Base-by-base conservation (phyloP, 2,888 invertebrate genomes). In the Leptothorax acervorum region DNA sequence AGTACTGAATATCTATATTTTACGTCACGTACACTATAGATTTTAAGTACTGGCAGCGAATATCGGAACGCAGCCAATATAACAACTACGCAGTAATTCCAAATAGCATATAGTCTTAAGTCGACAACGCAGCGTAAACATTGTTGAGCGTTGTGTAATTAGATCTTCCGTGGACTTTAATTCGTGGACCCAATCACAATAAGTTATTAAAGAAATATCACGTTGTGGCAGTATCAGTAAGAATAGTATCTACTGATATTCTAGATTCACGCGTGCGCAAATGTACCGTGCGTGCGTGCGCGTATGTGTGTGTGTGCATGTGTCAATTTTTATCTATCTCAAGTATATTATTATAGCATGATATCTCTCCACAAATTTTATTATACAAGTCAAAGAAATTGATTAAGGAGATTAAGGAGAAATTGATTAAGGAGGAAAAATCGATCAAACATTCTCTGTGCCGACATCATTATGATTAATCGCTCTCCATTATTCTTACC, bases 61-160 rank as follows among this genome's bases (percentile, higher is more conserved):
- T 35, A 35, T 35, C 6, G 4, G 35, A 35, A 35, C 35, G 35
- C 35, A 35, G 35, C 6, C 35, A 35, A 5, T 28, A 76, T 35
- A 23, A 42, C 28, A 39, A 66, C 42, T 78, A 39, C 57, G 53
- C 28, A 78, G 12, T 66, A 66, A 78, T 66, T 15, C 51, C 68
- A 23, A 62, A n/a, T 31, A 60, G 4, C 42, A 42, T n/a, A 12
- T 60, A 74, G 45, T 75, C 48, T 75, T 75, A 48, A 62, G n/a
- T 23, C 45, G 5, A 11, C 39, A n/a, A 74, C 31, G 45, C n/a
- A 48, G 31, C n/a, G 2, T 75, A 75, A 75, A 62, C 45, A 45
- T 45, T 62, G n/a, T 11, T 35, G 12, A 9, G 9, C 23, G 15
- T 75, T 31, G 6, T 31, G 18, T 28, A 45, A 73, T 57, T 42